Conservation (phyloP, 1,140 invertebrate genomes). For the Orussus abietinus region DNA sequence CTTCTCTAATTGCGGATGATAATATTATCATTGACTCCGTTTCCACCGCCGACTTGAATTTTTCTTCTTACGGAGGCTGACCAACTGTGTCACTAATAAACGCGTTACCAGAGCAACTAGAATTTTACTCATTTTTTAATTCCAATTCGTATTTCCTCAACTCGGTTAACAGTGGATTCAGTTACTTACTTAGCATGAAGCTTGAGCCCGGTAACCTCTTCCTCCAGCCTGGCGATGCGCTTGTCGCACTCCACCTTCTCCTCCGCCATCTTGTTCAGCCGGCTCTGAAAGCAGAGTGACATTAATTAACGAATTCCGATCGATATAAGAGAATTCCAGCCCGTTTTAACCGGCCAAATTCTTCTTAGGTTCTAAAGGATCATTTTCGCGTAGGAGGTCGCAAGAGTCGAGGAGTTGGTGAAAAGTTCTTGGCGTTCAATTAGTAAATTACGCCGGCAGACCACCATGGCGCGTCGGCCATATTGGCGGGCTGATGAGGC, state of each 20-base stretch:
- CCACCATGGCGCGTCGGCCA: conserved; percentile 38
- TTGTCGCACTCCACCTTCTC: conserved; percentile 40
- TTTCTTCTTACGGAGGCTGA: no score
- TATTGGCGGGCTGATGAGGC: conserved; percentile 48
- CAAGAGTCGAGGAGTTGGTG: conserved; percentile 10
- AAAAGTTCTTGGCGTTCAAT: conserved; percentile 37
- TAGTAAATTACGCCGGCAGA: conserved; percentile 37
- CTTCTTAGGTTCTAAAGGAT: neutral
- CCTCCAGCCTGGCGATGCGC: conserved; percentile 39
- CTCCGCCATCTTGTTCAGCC: conserved; percentile 33
- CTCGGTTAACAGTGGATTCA: no score
- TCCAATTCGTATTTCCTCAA: no score
- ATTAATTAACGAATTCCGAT: neutral
- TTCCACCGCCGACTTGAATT: no score
- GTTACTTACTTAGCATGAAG: conserved; percentile 42
- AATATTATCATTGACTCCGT: no score
- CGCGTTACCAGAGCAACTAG: no score
- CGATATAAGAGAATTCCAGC: conserved; percentile 5
- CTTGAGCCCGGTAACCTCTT: conserved; percentile 38
- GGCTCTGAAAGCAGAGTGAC: conserved; percentile 30
- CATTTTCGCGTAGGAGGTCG: neutral
- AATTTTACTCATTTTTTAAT: no score
- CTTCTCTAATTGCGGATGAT: no score
- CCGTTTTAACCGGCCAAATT: neutral
- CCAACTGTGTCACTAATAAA: no score